A percentile compares a stretch with the other conserved stretches of the same genome.
These are phyloP conservation scores for Chloropsis cyanopogon DNA, from an alignment of 2,113 vertebrate genomes.

Conservation along the genomic window DNA sequence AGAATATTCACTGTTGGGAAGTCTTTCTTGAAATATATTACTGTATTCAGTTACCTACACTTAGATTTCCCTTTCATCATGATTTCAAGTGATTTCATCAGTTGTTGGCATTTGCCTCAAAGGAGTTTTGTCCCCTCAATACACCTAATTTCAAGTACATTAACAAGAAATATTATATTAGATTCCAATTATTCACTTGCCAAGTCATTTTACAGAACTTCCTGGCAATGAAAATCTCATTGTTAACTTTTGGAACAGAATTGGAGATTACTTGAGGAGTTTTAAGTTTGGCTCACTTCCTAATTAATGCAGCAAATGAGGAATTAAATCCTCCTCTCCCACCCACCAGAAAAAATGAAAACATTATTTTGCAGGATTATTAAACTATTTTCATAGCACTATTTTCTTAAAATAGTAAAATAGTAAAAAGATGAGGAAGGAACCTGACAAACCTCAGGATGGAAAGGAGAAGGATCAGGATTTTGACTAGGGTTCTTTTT, in stretches of 20 bases:
- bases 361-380: not conserved
- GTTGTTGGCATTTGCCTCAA: not conserved
- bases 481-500: not conserved
- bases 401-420: not conserved
- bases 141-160: not conserved
- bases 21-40: not conserved
- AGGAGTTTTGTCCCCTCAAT: not conserved
- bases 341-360: rapidly evolving
- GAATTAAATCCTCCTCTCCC: not conserved
- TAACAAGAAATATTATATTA: not conserved
- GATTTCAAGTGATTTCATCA: not conserved
- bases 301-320: not conserved
- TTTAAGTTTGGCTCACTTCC: not conserved
- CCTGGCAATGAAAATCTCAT: not conserved
- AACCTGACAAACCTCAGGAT: not conserved
- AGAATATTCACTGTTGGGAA: not conserved
- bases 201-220: not conserved
- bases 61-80: not conserved
- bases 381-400: not conserved
- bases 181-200: not conserved
- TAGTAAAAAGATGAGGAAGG: not conserved
- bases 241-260: conserved; percentile 11
- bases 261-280: not conserved
- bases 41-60: not conserved
- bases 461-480: not conserved